Evolutionary conservation across 2,113 vertebrate genomes (phyloP).

Genomic region (Trogon surrucura): DNA sequence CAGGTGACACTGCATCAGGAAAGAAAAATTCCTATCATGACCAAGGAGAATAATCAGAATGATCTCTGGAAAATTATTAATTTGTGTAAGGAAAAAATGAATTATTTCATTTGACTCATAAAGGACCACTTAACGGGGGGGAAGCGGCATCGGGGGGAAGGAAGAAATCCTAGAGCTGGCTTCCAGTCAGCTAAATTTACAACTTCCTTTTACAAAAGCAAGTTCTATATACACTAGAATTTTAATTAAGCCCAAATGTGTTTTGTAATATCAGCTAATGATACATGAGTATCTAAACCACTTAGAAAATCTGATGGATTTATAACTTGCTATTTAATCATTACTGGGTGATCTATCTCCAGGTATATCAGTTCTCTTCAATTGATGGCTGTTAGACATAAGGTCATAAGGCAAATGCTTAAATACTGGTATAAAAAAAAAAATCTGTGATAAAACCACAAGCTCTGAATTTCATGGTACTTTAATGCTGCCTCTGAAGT

Average conservation of each 20-base stretch:
- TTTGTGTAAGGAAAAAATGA: background rate
- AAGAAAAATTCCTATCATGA: background rate
- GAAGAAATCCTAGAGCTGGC: background rate
- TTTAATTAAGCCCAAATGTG: background rate
- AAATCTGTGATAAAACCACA: conserved; percentile 66
- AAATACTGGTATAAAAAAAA: conserved; percentile 72
- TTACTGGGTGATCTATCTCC: conserved; percentile 25
- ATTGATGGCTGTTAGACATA: conserved; percentile 35
- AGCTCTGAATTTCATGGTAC: conserved; percentile 72
- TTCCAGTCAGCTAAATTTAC: background rate
- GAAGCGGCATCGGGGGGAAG: too few species aligned
- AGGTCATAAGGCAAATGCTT: conserved; percentile 56
- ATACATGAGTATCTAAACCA: background rate
- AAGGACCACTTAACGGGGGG: background rate
- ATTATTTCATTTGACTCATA: background rate
- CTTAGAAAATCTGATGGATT: conserved; percentile 49
- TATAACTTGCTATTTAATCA: conserved; percentile 51
- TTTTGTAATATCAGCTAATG: background rate
- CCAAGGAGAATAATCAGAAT: background rate
- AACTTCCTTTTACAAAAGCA: background rate
- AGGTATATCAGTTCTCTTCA: conserved; percentile 42
- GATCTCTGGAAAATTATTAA: background rate
- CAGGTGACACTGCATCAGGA: background rate
- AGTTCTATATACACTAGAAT: background rate
- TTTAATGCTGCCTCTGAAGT: conserved; percentile 72